phyloP scores from a whole-genome alignment of 2,888 invertebrate genomes.

The Acanthopleura granulata region DNA sequence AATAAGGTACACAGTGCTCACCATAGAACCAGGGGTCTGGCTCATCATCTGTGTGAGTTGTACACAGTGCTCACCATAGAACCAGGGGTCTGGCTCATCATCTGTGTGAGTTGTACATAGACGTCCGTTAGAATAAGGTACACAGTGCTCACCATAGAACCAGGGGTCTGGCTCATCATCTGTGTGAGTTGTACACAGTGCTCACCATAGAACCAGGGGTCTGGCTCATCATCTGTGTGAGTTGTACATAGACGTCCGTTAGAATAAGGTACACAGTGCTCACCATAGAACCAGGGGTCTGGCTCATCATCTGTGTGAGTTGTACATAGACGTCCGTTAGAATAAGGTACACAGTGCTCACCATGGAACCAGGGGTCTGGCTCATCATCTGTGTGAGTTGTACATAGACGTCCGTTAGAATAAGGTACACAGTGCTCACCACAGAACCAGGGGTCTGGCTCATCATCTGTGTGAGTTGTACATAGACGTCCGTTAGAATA shows the following conservation, averaged over 20 bases:
- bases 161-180: conserved; percentile 96
- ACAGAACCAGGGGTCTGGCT: neutral
- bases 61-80: conserved; percentile 2
- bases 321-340: no score
- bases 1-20: conserved; percentile 95
- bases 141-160: conserved; percentile 97
- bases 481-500: no score
- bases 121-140: conserved; percentile 79
- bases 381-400: no score
- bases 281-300: neutral
- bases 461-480: conserved; percentile 53
- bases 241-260: conserved; percentile 26
- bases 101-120: conserved; percentile 43
- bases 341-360: no score
- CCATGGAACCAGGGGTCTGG: no score
- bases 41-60: conserved; percentile 78
- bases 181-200: conserved; percentile 45
- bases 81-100: neutral
- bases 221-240: conserved; percentile 40
- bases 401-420: no score
- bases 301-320: conserved; percentile 47
- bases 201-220: neutral
- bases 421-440: neutral
- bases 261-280: conserved; percentile 75
- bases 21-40: conserved; percentile 97